phyloP scores from a whole-genome alignment of 2,888 invertebrate species.

The Fragum whitleyi region DNA sequence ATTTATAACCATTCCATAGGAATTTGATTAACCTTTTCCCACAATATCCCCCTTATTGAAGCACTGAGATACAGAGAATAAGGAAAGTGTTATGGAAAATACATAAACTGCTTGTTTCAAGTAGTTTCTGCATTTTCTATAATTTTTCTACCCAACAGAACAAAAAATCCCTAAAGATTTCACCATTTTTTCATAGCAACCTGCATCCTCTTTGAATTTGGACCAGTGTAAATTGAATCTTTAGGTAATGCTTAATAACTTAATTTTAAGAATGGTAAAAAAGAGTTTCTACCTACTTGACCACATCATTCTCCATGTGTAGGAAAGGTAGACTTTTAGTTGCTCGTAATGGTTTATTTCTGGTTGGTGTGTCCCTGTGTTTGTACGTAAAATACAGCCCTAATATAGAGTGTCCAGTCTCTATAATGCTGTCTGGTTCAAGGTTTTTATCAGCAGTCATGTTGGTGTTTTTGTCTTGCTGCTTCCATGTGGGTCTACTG shows the following conservation, averaged over 20 bases:
- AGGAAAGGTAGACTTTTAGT: conserved; percentile 68
- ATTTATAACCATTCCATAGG: too few relatives aligned
- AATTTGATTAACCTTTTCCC: not conserved
- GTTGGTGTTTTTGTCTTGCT: conserved; percentile 43
- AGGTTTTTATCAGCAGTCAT: conserved; percentile 25
- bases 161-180: not conserved
- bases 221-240: not conserved
- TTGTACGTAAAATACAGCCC: conserved; percentile 69
- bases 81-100: not conserved
- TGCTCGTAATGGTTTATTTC: conserved; percentile 17
- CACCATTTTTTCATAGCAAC: not conserved
- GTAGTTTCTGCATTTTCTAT: not conserved
- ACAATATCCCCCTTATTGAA: not conserved
- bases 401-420: conserved; percentile 73
- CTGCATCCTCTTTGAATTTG: not conserved
- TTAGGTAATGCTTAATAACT: not conserved
- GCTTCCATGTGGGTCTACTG: conserved; percentile 76
- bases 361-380: conserved; percentile 32
- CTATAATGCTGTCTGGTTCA: conserved; percentile 56
- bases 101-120: not conserved
- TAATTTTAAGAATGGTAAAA: not conserved
- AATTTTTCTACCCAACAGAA: not conserved
- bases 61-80: not conserved
- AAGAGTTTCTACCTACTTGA: conserved; percentile 43
- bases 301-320: conserved; percentile 64